Conservation (phyloP, 2,797 vertebrate genomes). For the Calcarius lapponicus region DNA sequence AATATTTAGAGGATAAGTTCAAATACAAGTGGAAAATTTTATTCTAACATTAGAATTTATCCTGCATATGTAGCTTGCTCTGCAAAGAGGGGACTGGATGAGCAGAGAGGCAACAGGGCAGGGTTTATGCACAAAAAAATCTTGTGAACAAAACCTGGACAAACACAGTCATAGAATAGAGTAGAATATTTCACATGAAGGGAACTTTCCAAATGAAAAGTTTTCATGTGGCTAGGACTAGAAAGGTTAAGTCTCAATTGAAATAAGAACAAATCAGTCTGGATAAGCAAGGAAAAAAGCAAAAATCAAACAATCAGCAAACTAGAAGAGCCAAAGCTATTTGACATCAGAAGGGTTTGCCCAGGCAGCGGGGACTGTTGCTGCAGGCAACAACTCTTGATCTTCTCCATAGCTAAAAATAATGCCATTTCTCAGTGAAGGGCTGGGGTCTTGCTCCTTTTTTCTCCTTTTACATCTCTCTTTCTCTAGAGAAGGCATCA, state of each 20-base stretch:
- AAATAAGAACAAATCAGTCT: background rate
- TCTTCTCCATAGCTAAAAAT: background rate
- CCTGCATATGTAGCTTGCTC: background rate
- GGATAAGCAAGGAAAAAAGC: background rate
- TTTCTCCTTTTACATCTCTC: background rate
- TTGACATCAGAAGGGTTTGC: background rate
- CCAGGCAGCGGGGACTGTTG: background rate
- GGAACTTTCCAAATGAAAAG: background rate
- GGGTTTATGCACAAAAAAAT: background rate
- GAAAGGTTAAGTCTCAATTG: background rate
- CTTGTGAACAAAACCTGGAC: background rate
- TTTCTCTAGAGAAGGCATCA: background rate
- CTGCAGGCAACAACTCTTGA: fast-evolving
- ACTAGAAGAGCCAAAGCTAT: background rate
- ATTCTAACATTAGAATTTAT: background rate
- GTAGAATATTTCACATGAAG: background rate
- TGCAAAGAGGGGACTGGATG: background rate
- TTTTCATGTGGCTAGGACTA: background rate
- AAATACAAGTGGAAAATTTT: background rate
- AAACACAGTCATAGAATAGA: background rate
- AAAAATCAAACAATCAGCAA: background rate
- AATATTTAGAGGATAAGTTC: background rate
- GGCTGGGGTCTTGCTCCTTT: background rate
- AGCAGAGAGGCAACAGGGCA: background rate
- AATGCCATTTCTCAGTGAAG: fast-evolving